Base-by-base conservation (phyloP, 1,140 invertebrate genomes). In the Cotesia chilonis region DNA sequence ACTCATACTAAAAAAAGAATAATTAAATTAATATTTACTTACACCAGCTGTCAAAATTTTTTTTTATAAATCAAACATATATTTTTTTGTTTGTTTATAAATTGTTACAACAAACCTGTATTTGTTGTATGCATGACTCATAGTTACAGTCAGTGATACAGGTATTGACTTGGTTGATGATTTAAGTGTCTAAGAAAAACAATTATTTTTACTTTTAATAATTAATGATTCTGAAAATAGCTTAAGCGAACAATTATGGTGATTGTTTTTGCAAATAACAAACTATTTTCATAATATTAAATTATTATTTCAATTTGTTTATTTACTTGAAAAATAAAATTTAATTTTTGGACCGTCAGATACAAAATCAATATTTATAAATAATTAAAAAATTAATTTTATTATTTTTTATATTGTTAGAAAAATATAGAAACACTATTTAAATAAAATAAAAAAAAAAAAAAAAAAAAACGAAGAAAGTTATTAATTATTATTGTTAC, bases 111-210 rank as follows among this genome's bases (percentile, higher is more conserved):
- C 66, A 37, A 70, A 74, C 81, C 81, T 83, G 80, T 80, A 83
- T 77, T 84, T 82, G 79, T 82, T 82, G 75, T 83, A 83, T 71
- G 81, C 81, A 72, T 83, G 83, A 77, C 79, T 83, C 81, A 83
- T 83, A 76, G 76, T 81, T 79, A 79, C 65, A 72, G 76, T 73
- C 74, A 80, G 80, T 74, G 51, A 77, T 63, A 61, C 59, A 61
- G 59, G 59, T 64, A 38, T 64, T 36, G 38, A 38, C 10, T 60
- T 57, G 57, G 51, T 12, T 35, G 52, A 61, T 60, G 71, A 60
- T 37, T 54, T 55, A 72, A 7, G 28, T 57, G 17, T 65, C 52
- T 64, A 47, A 38, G 38, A 47, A 70, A 61, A 70, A 70, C 35
- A 38, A 12, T 41, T 38, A 38, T 64, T 38, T 28, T 20, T 9